Percentiles rank a stretch among this genome's conserved stretches.
Evolutionary conservation across 2,888 invertebrate genomes (phyloP).

Genomic region (Drosophila helvetica): DNA sequence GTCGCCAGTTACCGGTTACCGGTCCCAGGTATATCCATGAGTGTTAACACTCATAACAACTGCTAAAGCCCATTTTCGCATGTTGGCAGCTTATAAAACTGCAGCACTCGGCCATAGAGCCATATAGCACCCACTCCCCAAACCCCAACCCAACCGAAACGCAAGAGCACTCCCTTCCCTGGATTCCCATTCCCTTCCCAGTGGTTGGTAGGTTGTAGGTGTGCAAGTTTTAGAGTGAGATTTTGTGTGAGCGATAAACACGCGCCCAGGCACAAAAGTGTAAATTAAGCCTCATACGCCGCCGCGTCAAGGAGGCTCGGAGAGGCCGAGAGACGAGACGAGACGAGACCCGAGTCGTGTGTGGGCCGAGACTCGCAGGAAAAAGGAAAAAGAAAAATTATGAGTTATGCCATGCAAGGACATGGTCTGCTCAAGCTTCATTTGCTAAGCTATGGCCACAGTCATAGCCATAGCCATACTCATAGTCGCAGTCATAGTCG

Average conservation of each 20-base stretch:
- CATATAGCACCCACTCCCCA: slow-evolving; percentile 34
- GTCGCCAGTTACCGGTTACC: slow-evolving; percentile 34
- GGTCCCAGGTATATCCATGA: slow-evolving; percentile 61
- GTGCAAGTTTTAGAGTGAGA: slow-evolving; percentile 69
- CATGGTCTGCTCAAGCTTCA: slow-evolving; percentile 69
- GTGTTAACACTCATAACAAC: slow-evolving; percentile 80
- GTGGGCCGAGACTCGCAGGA: slow-evolving; percentile 52
- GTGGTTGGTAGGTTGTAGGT: slow-evolving; percentile 28
- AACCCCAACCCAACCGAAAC: not conserved
- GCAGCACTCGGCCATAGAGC: slow-evolving; percentile 52
- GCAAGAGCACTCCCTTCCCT: slow-evolving; percentile 13
- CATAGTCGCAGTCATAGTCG: slow-evolving; percentile 5
- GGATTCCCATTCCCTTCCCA: not conserved
- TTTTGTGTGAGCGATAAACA: slow-evolving; percentile 78
- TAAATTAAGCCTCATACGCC: slow-evolving; percentile 73
- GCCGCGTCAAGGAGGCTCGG: slow-evolving; percentile 24
- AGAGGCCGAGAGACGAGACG: slow-evolving; percentile 36
- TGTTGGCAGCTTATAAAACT: slow-evolving; percentile 82
- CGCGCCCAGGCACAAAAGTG: slow-evolving; percentile 80
- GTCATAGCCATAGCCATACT: slow-evolving; percentile 46
- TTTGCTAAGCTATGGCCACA: slow-evolving; percentile 65
- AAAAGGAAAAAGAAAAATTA: slow-evolving; percentile 60
- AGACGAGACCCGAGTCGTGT: slow-evolving; percentile 43
- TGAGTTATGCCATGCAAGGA: slow-evolving; percentile 77
- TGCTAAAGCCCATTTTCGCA: slow-evolving; percentile 82